These are phyloP conservation scores for Daubentonia madagascariensis DNA, from an alignment of 2,113 vertebrate species.

Conservation along the genomic window DNA sequence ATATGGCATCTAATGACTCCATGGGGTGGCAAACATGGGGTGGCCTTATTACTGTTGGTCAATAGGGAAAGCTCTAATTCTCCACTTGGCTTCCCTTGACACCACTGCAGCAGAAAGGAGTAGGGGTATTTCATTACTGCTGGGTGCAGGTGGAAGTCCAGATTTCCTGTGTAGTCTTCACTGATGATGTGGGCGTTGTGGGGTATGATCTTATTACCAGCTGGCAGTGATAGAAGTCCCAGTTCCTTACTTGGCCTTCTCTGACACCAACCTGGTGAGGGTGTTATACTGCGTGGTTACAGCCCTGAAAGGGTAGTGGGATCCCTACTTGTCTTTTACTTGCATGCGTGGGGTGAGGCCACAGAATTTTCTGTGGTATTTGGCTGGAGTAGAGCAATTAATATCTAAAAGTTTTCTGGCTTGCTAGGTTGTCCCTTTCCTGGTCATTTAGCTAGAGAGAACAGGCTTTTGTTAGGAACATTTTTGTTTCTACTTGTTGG, in stretches of 20 bases:
- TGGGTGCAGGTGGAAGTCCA: neutral
- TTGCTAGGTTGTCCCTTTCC: neutral
- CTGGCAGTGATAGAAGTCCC: neutral
- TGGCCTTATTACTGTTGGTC: neutral
- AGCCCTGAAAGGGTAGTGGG: neutral
- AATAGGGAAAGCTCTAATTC: neutral
- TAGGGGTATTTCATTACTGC: neutral
- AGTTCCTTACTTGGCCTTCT: constrained; percentile 11
- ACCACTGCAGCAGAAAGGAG: neutral
- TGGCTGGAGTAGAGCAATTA: neutral
- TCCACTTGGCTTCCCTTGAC: neutral
- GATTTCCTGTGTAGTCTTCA: neutral
- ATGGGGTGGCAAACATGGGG: neutral
- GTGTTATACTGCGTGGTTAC: neutral
- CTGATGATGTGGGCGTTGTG: neutral
- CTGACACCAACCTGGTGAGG: neutral
- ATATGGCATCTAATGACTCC: neutral
- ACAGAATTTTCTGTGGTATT: neutral
- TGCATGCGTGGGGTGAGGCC: neutral
- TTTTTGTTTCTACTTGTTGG: neutral
- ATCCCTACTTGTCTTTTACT: neutral
- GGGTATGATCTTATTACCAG: neutral
- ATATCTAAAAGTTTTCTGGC: neutral
- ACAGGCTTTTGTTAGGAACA: neutral
- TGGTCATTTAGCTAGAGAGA: neutral